phyloP scores from a whole-genome alignment of 2,797 vertebrate species.

The Gobio occitaniae region DNA sequence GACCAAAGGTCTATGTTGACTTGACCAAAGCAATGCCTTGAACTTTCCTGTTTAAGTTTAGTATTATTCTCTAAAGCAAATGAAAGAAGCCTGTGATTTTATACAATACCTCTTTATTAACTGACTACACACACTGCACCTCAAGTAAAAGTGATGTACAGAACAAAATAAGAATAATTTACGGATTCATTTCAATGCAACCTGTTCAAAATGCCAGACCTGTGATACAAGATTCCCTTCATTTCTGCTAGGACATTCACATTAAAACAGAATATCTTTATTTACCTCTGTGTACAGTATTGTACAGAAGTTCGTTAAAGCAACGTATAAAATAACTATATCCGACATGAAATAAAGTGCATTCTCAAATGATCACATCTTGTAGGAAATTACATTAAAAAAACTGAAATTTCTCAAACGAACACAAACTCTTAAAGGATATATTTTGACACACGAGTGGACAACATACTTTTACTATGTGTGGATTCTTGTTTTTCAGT shows the following conservation, averaged over 20 bases:
- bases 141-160: constrained; percentile 76
- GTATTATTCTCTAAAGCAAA: neutral
- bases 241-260: constrained; percentile 45
- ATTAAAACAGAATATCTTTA: constrained; percentile 46
- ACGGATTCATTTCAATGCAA: constrained; percentile 63
- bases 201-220: constrained; percentile 25
- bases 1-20: neutral
- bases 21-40: neutral
- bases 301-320: constrained; percentile 63
- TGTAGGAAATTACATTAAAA: constrained; percentile 44
- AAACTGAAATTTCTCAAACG: constrained; percentile 63
- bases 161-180: constrained; percentile 75
- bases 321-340: constrained; percentile 66
- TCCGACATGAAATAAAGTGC: constrained; percentile 80
- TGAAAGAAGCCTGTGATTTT: neutral
- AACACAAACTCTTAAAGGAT: constrained; percentile 24
- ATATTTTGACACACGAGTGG: constrained; percentile 53
- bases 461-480: constrained; percentile 58
- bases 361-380: constrained; percentile 63
- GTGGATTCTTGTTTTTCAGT: constrained; percentile 63
- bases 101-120: constrained; percentile 48
- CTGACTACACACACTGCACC: constrained; percentile 78
- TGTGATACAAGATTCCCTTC: constrained; percentile 8
- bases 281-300: constrained; percentile 51
- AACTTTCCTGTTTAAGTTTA: neutral